phyloP scores from a whole-genome alignment of 2,797 vertebrate genomes.

The Enteromius viviparus region DNA sequence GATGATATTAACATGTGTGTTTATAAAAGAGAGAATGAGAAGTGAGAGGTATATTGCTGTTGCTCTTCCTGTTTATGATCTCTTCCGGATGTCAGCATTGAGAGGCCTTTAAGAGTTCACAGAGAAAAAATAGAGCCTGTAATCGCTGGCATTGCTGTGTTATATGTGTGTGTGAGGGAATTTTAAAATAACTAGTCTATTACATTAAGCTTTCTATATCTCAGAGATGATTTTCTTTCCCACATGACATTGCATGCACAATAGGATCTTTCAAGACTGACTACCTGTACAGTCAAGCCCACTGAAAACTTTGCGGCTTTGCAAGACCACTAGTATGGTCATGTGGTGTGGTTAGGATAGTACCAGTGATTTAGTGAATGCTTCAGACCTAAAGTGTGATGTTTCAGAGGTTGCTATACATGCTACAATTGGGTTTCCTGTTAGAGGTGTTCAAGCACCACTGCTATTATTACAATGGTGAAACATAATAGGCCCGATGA shows the following conservation, averaged over 20 bases:
- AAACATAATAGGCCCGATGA: not conserved
- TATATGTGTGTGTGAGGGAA: not conserved
- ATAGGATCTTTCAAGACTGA: not conserved
- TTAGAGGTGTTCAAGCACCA: not conserved
- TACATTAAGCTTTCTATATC: not conserved
- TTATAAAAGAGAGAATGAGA: constrained; percentile 26
- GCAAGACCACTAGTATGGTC: not conserved
- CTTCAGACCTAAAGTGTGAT: not conserved
- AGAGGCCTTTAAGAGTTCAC: constrained; percentile 67
- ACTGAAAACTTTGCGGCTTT: constrained; percentile 6
- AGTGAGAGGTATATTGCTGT: constrained; percentile 55
- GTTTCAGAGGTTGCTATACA: not conserved
- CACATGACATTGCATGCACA: not conserved
- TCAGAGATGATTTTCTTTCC: not conserved
- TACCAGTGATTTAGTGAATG: constrained; percentile 8
- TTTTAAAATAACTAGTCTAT: not conserved
- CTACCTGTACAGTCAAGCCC: not conserved
- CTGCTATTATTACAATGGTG: not conserved
- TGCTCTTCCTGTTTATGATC: constrained; percentile 82
- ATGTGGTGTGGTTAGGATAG: constrained; percentile 11
- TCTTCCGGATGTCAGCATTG: constrained; percentile 76
- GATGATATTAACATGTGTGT: constrained; percentile 1
- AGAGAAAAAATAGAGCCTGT: not conserved
- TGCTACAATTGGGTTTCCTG: not conserved
- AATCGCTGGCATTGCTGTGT: not conserved